A percentile compares a stretch with the other conserved stretches of the same genome.
phyloP scores from a whole-genome alignment of 1,140 invertebrate species.

The Daktulosphaira vitifoliae region DNA sequence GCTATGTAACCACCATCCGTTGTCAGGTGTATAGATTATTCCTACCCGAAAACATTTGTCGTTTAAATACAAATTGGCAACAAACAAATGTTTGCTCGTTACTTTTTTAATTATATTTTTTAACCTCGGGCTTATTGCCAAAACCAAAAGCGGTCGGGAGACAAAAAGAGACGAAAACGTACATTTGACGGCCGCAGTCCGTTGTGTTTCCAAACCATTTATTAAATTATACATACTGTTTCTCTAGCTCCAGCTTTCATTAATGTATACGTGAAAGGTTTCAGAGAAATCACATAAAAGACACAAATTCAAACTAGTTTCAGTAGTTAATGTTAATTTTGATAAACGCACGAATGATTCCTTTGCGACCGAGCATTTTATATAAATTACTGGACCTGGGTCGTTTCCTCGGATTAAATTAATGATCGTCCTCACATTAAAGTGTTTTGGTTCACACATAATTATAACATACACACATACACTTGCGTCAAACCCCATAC shows the following conservation, averaged over 20 bases:
- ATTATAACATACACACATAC: background rate
- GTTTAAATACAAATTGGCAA: too few species aligned
- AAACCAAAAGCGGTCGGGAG: background rate
- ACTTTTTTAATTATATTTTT: background rate
- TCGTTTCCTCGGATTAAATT: constrained; percentile 13
- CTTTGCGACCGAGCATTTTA: background rate
- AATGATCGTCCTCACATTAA: constrained; percentile 17
- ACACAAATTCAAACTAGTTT: too few species aligned
- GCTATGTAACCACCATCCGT: too few species aligned
- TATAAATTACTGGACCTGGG: background rate
- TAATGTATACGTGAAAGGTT: background rate
- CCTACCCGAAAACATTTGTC: too few species aligned
- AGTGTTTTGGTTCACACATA: constrained; percentile 29
- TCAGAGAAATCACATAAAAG: too few species aligned
- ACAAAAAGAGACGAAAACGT: constrained; percentile 8
- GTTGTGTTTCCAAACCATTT: constrained; percentile 16
- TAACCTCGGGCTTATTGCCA: background rate
- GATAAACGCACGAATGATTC: background rate
- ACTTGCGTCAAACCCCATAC: background rate
- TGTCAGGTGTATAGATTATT: too few species aligned
- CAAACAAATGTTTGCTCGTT: background rate
- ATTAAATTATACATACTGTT: background rate
- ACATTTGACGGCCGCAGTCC: background rate
- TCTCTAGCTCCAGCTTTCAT: constrained; percentile 15
- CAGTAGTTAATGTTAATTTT: constrained; percentile 1